Evolutionary conservation across 2,113 vertebrate genomes (phyloP), one percentile per base, ranked within the genome.

Genomic region (Pygathrix nemaeus): DNA sequence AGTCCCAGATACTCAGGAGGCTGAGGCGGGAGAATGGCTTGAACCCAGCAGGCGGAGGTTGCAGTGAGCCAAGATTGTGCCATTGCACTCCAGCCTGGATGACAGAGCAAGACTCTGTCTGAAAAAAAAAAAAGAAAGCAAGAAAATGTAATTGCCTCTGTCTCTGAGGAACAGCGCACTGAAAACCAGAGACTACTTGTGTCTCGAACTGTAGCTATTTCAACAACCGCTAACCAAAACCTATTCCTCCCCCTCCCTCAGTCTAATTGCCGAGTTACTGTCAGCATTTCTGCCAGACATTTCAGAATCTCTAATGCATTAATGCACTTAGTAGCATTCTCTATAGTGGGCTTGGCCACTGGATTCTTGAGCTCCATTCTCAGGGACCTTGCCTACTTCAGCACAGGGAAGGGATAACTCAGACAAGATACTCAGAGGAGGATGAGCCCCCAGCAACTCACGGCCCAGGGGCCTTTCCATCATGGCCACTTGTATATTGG

Each of bases 211-310:
- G 0, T 11, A 11, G 35, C 52, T 48, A 27, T 27, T 66, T 82
- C 6, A 16, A 2, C 66, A 30, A 11, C 27, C 5, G 4, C 8
- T 48, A 2, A 3, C 59, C 21, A 10, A 3, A 81, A 52, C 0
- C 80, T 23, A 38, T 14, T 32, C 52, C 94, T 27, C 2, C 70
- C 57, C 2, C 32, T 17, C 40, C 64, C 52, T 43, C 48, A 0
- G 2, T 35, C 92, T 17, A 4, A 13, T n/a, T 64, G 43, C 68
- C 10, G 27, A 81, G 30, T 43, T 87, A 57, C 21, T 4, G 17
- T 32, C 25, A 21, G 55, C 82, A 35, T 66, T n/a, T 75, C 80
- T 79, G 55, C 50, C 45, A 20, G 70, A 25, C n/a, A 12, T 72
- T 5, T 45, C 38, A 59, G 27, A 75, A 7, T 35, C 61, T 73